Evolutionary conservation across 2,113 vertebrate species (phyloP).

Genomic region (Cariama cristata): DNA sequence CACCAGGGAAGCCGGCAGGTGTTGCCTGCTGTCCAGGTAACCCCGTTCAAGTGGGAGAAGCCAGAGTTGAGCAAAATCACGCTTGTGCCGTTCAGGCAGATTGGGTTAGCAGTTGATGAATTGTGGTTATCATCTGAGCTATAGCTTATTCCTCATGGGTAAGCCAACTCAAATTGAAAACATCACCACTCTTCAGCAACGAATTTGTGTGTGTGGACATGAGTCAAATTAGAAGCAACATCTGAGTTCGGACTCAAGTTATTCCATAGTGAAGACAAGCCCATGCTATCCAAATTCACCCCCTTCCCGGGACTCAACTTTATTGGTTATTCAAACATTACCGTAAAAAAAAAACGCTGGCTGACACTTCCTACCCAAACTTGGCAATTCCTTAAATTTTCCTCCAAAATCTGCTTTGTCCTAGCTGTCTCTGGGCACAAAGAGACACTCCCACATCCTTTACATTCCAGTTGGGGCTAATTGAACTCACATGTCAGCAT

Average conservation of each 20-base stretch:
- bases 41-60: background rate
- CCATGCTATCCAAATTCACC: background rate
- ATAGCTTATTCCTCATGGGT: conserved; percentile 33
- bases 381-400: conserved; percentile 59
- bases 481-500: conserved; percentile 70
- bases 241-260: conserved; percentile 2
- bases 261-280: conserved; percentile 43
- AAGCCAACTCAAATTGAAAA: conserved; percentile 34
- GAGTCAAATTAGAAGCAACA: conserved; percentile 29
- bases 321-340: conserved; percentile 23
- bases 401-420: conserved; percentile 68
- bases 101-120: conserved; percentile 2
- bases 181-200: conserved; percentile 19
- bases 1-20: background rate
- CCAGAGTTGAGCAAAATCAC: background rate
- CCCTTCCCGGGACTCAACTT: background rate
- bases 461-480: conserved; percentile 69
- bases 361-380: conserved; percentile 49
- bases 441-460: conserved; percentile 72
- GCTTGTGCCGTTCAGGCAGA: background rate
- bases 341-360: background rate
- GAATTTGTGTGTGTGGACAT: background rate
- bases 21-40: background rate
- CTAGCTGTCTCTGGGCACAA: conserved; percentile 66
- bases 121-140: conserved; percentile 60